Percentiles rank a stretch among this genome's conserved stretches.
Conservation (phyloP, 2,797 vertebrate species). For the Paramormyrops hopkinsi region DNA sequence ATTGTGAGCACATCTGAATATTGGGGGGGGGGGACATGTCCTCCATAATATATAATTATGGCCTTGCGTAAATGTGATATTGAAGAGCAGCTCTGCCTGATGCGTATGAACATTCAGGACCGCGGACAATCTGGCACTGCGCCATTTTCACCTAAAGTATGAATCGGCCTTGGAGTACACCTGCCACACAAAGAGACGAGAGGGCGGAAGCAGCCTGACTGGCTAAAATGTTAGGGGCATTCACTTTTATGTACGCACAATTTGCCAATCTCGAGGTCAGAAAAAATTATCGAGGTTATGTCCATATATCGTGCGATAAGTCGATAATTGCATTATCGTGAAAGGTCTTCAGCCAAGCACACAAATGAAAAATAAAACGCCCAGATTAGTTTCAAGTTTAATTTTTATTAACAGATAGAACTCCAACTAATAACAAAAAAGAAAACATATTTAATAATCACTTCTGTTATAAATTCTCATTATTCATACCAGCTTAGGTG, state of each 20-base stretch:
- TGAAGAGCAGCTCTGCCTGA: no score
- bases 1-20: no score
- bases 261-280: background rate
- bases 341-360: background rate
- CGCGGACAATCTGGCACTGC: no score
- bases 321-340: background rate
- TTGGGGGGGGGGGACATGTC: no score
- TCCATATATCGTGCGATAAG: background rate
- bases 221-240: background rate
- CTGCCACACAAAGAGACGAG: background rate
- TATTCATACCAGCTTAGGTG: constrained; percentile 14
- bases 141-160: background rate
- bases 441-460: constrained; percentile 19
- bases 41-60: no score
- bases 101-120: no score
- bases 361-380: background rate
- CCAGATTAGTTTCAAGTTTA: constrained; percentile 10
- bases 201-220: background rate
- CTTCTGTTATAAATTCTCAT: constrained; percentile 24
- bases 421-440: constrained; percentile 32
- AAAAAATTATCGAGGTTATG: background rate
- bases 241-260: background rate
- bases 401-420: constrained; percentile 30
- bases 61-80: no score
- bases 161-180: background rate